These are phyloP conservation scores for Oncorhynchus gorbuscha DNA, from an alignment of 2,113 vertebrate genomes.

Conservation along the genomic window DNA sequence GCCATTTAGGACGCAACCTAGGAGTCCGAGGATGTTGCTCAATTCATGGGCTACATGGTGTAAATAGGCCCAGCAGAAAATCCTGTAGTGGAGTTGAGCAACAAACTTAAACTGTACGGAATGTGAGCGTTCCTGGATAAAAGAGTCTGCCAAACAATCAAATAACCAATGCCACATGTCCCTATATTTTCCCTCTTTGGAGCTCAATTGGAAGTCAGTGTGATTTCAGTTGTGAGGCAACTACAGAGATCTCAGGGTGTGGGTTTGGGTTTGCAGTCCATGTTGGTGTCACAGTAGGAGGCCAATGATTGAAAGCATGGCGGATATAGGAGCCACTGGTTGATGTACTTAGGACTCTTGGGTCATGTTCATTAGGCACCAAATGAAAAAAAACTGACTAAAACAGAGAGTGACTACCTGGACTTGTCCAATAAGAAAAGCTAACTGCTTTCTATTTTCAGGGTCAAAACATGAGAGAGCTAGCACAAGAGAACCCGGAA, in stretches of 20 bases:
- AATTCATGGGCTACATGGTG: conserved; percentile 37
- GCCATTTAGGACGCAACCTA: no score
- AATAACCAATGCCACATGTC: conserved; percentile 70
- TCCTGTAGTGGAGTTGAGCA: conserved; percentile 52
- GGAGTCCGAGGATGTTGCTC: conserved; percentile 40
- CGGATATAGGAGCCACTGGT: neutral
- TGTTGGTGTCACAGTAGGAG: neutral
- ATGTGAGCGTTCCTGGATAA: conserved; percentile 52
- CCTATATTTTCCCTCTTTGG: conserved; percentile 34
- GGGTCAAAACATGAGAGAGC: conserved; percentile 84
- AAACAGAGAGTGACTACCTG: no score
- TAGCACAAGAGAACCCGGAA: conserved; percentile 86
- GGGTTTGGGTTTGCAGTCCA: neutral
- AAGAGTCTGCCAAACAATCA: conserved; percentile 54
- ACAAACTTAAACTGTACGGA: conserved; percentile 55
- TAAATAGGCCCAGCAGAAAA: conserved; percentile 52
- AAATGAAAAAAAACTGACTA: neutral
- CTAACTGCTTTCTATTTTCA: conserved; percentile 46
- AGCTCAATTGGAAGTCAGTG: conserved; percentile 32
- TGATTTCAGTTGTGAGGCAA: conserved; percentile 26
- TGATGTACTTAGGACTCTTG: neutral
- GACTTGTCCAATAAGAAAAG: no score
- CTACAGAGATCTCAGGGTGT: conserved; percentile 10
- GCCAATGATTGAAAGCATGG: neutral
- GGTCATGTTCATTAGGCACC: neutral